Evolutionary conservation across 2,113 vertebrate species (phyloP), one percentile per base, ranked within the genome.

Genomic region (Ictalurus punctatus): DNA sequence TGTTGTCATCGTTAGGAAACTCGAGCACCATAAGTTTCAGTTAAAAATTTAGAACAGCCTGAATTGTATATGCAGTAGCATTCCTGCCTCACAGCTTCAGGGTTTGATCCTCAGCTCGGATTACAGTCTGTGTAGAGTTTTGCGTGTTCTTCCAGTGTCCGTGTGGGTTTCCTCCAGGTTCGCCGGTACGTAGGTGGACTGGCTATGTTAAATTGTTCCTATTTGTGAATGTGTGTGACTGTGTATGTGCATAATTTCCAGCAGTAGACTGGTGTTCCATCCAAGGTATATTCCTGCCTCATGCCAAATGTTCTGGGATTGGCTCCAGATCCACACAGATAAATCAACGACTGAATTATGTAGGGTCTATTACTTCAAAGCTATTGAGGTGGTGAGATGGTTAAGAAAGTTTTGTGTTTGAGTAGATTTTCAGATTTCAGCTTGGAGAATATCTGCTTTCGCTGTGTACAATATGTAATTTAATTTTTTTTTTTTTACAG

Each of bases 1-100:
- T 14, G 84, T 48, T 34, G 59, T 61, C 67, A 61, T 82, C n/a
- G 73, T 86, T 52, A 82, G 59, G 59, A 69, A 65, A 83, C 23
- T 25, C 40, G 76, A 74, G 21, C 65, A 78, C 40, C 16, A 74
- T 37, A 61, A 58, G 73, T 37, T 83, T 81, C 40, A 5, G 27
- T 48, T 19, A 79, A 76, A 86, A 14, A 54, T 82, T 67, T 85
- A 63, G 52, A 61, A 37, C n/a, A 79, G 78, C 16, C 58, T 76
- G 27, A 83, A 54, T 30, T 78, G 34, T 12, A 34, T 37, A 76
- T 48, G 10, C 52, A 4, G 13, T 58, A 34, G 27, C n/a, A 6
- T 34, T 59, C 19, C n/a, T 34, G 54, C 17, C 27, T 56, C 1
- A 80, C 80, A 82, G 80, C n/a, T 59, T 23, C 30, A 58, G 80